A percentile compares a stretch with the other conserved stretches of the same genome.
phyloP scores from a whole-genome alignment of 2,113 vertebrate species.

The Rhinopomastus cyanomelas region DNA sequence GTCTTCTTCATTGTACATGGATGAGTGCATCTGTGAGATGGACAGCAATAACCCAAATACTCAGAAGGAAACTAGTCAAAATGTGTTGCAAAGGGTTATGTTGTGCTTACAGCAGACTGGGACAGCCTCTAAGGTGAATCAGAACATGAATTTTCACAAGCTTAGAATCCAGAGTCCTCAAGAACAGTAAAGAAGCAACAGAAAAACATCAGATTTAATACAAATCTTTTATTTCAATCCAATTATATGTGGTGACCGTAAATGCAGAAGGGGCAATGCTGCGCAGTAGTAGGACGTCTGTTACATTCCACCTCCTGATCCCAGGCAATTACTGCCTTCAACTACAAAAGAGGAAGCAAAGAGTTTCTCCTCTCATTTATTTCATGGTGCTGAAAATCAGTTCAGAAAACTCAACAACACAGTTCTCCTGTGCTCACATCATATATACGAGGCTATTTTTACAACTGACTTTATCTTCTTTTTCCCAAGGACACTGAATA shows the following conservation, averaged over 20 bases:
- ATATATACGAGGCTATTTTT: neutral
- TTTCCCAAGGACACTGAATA: neutral
- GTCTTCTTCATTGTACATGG: neutral
- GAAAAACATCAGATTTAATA: neutral
- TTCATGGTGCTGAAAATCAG: neutral
- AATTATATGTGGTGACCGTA: neutral
- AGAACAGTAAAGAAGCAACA: neutral
- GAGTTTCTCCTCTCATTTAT: neutral
- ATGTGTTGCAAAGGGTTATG: neutral
- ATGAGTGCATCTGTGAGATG: neutral
- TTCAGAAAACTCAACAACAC: neutral
- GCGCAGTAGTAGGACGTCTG: neutral
- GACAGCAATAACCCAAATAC: accelerated
- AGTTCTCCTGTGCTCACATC: neutral
- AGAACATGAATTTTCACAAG: neutral
- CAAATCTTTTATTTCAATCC: neutral
- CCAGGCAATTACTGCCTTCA: neutral
- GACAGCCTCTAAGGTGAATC: neutral
- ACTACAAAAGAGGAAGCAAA: neutral
- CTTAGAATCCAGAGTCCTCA: neutral
- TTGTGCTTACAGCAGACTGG: neutral
- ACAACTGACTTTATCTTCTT: neutral
- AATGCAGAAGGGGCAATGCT: neutral
- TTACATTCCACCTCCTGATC: neutral
- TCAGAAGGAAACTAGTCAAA: neutral